phyloP scores from a whole-genome alignment of 1,140 invertebrate species.

The Sitophilus oryzae region DNA sequence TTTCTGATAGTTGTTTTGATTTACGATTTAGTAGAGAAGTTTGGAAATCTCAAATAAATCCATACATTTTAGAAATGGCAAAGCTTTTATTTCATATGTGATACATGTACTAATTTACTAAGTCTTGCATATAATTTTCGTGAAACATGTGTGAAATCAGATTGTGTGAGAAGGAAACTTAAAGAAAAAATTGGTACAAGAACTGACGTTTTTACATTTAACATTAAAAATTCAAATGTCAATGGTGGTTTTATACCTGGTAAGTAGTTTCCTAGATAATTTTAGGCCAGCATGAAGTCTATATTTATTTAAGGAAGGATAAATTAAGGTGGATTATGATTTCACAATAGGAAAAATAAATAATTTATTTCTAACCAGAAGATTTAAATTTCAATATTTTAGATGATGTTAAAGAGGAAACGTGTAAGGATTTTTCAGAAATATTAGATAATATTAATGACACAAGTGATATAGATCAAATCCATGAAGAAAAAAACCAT shows the following conservation, averaged over 20 bases:
- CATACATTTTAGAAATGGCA: constrained; percentile 19
- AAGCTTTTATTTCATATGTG: constrained; percentile 14
- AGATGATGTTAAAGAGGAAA: too few relatives aligned
- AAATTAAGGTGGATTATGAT: too few relatives aligned
- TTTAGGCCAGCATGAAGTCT: neutral
- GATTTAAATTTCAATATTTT: too few relatives aligned
- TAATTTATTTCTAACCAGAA: too few relatives aligned
- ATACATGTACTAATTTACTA: constrained; percentile 15
- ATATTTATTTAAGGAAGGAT: too few relatives aligned
- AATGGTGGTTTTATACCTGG: constrained; percentile 3
- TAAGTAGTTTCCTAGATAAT: neutral
- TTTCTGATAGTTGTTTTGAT: too few relatives aligned
- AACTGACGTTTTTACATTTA: neutral
- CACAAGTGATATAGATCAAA: neutral
- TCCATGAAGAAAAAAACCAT: constrained; percentile 8
- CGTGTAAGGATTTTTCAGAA: constrained; percentile 9
- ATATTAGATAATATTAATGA: constrained; percentile 4
- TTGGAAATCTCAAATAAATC: too few relatives aligned
- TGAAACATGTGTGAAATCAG: constrained; percentile 20
- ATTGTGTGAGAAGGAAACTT: constrained; percentile 5
- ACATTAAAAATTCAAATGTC: constrained; percentile 1
- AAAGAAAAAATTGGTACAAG: neutral
- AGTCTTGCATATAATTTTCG: constrained; percentile 15
- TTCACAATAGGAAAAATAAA: too few relatives aligned
- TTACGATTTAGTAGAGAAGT: too few relatives aligned